Base-by-base conservation (phyloP, 1,140 invertebrate genomes). In the Ceratina calcarata region DNA sequence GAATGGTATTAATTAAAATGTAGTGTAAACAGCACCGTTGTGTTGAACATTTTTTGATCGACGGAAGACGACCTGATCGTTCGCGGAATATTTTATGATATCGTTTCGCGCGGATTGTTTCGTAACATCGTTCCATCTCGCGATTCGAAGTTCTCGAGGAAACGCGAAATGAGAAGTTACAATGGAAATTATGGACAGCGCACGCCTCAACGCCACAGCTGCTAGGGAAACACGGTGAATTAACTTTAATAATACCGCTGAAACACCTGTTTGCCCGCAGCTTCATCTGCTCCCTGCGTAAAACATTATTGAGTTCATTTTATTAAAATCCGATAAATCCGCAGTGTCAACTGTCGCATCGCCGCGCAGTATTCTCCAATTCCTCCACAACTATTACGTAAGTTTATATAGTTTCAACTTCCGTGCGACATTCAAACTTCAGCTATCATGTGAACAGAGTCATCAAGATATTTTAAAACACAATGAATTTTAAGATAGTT, bases 251-350 rank as follows among this genome's bases (percentile, higher is more conserved):
- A 82, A 78, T 71, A 69, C 69, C 66, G 67, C 32, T 60, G 20
- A 79, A 73, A 62, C 83, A 82, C 80, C 80, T 86, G 84, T 84
- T 85, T 79, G 79, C 71, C 82, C 45, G 62, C 37, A 60, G 37
- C 70, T 68, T 65, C 72, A 53, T 69, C 80, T 6, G 16, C 49
- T 7, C 16, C 45, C 24, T 18, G 20, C 58, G 57, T 69, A 79
- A 88, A 87, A 85, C 82, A 89, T 91, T 89, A 89, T 92, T 83
- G 80, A 86, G 89, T 89, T 90, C 82, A 85, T 92, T 91, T 91
- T 90, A 91, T 92, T 92, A 92, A 92, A 92, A 89, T 89, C 81
- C 88, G 88, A 90, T 90, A 22, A 72, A 61, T 37, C 13, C 0
- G 37, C 16, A 8, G 6, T 7, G 32, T 22, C 37, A 8, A 49